Evolutionary conservation across 1,140 invertebrate genomes (phyloP).

Genomic region (Wiebesia pumilae): DNA sequence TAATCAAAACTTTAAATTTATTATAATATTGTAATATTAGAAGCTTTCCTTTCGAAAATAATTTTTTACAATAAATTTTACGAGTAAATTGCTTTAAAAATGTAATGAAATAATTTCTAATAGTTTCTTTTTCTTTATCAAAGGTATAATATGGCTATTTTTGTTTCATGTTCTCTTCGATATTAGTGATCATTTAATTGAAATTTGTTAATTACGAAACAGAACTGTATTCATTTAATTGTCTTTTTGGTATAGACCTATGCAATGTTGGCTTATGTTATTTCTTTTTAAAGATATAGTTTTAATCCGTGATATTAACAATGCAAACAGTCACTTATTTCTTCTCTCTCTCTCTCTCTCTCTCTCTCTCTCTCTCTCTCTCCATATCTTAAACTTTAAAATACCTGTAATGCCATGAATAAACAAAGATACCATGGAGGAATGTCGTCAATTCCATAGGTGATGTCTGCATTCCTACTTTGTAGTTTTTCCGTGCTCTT

Average conservation of each 20-base stretch:
- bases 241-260: not conserved
- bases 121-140: no score
- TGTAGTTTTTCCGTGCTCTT: not conserved
- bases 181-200: no score
- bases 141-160: no score
- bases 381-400: slow-evolving; percentile 7
- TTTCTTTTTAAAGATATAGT: not conserved
- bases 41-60: no score
- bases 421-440: slow-evolving; percentile 90
- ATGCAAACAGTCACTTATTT: not conserved
- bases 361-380: no score
- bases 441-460: slow-evolving; percentile 87
- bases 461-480: slow-evolving; percentile 74
- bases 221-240: not conserved
- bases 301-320: not conserved
- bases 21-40: no score
- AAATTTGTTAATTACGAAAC: not conserved
- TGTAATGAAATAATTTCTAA: no score
- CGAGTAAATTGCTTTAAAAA: no score
- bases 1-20: no score
- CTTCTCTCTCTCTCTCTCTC: no score
- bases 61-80: no score
- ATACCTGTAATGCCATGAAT: slow-evolving; percentile 88
- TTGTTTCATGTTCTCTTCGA: no score
- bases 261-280: not conserved